Percentiles rank a stretch among this genome's conserved stretches.
Conservation (phyloP, 2,797 vertebrate species). For the Arnoldichthys spilopterus region DNA sequence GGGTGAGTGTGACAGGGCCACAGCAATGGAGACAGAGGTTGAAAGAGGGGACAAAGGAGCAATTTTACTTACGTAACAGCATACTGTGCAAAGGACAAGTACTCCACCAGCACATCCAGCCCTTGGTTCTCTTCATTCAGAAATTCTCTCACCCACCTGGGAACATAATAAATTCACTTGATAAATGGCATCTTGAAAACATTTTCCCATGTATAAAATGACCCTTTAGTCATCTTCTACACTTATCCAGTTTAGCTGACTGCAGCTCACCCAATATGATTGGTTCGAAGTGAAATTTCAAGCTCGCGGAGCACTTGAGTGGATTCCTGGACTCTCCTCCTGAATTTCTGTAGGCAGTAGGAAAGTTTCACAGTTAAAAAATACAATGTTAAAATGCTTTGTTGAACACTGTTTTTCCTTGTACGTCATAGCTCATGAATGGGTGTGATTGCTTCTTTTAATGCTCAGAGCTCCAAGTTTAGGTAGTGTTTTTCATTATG, state of each 20-base stretch:
- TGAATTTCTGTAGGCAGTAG: conserved; percentile 84
- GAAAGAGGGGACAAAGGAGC: not conserved
- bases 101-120: conserved; percentile 94
- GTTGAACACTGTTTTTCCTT: too few species aligned
- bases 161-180: conserved; percentile 22
- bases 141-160: conserved; percentile 96
- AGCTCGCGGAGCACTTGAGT: conserved; percentile 95
- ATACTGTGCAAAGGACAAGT: conserved; percentile 95
- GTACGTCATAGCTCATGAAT: too few species aligned
- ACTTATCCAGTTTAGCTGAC: not conserved
- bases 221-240: not conserved
- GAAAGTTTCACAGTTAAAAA: too few species aligned
- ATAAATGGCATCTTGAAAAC: not conserved
- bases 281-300: conserved; percentile 96
- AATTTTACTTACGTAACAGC: conserved; percentile 90
- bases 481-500: too few species aligned
- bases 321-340: conserved; percentile 95
- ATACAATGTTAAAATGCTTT: too few species aligned
- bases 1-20: not conserved
- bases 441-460: too few species aligned
- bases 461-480: too few species aligned
- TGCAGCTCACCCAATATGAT: conserved; percentile 91
- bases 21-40: not conserved
- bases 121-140: conserved; percentile 96
- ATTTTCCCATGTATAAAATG: not conserved